Evolutionary conservation across 2,797 vertebrate species (phyloP).

Genomic region (Oryzias dopingdopingensis): DNA sequence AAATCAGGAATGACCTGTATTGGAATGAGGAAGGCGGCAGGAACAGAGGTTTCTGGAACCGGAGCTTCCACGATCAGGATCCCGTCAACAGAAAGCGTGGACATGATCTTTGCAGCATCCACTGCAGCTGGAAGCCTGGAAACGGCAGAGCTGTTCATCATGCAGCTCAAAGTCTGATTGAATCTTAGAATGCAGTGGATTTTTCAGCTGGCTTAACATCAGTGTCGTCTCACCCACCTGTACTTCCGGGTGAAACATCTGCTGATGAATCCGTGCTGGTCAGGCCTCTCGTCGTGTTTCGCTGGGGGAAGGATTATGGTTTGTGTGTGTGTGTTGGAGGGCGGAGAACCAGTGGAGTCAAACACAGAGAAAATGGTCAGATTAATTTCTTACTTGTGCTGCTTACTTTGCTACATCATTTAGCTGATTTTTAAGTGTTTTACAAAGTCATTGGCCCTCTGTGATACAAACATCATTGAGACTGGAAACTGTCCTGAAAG

Average conservation of each 20-base stretch:
- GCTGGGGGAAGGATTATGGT: conserved; percentile 65
- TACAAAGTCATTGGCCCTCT: not conserved
- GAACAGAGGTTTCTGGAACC: conserved; percentile 47
- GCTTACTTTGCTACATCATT: conserved; percentile 8
- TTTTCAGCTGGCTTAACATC: not conserved
- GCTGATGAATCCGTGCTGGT: conserved; percentile 75
- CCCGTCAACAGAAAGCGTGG: conserved; percentile 71
- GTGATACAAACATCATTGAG: conserved; percentile 17
- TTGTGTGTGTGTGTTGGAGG: conserved; percentile 4
- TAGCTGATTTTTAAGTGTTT: too few species aligned
- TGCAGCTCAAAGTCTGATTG: not conserved
- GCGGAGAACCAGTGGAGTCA: conserved; percentile 19
- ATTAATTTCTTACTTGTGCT: conserved; percentile 41
- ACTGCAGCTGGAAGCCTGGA: conserved; percentile 72
- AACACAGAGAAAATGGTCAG: conserved; percentile 39
- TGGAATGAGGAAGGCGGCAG: conserved; percentile 63
- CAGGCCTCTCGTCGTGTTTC: conserved; percentile 74
- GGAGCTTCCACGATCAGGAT: conserved; percentile 74
- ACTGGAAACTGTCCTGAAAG: too few species aligned
- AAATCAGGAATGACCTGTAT: conserved; percentile 63
- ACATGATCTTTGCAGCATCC: conserved; percentile 53
- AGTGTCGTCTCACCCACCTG: conserved; percentile 67
- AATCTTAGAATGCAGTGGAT: conserved; percentile 3
- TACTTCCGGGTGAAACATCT: conserved; percentile 82
- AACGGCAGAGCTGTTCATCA: conserved; percentile 16